Base-by-base conservation (phyloP, 2,113 vertebrate genomes). In the Grammomys surdaster region DNA sequence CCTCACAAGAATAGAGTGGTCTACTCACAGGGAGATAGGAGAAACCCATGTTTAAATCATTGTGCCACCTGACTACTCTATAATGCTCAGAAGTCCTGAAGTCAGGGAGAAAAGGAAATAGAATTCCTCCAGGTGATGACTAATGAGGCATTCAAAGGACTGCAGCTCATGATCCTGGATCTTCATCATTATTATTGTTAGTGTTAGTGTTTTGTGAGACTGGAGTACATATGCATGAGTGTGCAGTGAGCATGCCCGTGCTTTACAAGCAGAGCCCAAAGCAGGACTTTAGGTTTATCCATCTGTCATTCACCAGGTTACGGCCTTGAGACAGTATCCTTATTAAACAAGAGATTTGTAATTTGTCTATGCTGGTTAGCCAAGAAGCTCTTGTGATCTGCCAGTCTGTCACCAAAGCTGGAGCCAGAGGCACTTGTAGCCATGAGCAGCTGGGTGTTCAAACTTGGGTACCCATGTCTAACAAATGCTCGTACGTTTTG, bases 81-180 rank as follows among this genome's bases (percentile, higher is more conserved):
- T 2, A 17, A 6, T 48, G 28, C 86, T 56, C 13, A 81, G 40
- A 48, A 56, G 8, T 36, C 26, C 0, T 0, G 13, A 81, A 16
- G 28, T 51, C n/a, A 8, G 63, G 5, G 10, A 73, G 43, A 48
- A 19, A 60, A 31, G 20, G 12, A 89, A 7, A 67, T 2, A 56
- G 22, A 46, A n/a, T 88, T 56, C 67, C 24, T 77, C 24, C 1
- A 17, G 7, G 28, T 1, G 5, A 36, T 3, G 26, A 85, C 22
- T 19, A 11, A 8, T 0, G 5, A 9, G 2, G 20, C 14, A 19
- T 1, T 1, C 54, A 51, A 2, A 1, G 3, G 28, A 13, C 5
- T 8, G 6, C 1, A 5, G 16, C 20, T 60, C 0, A 2, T 86
- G 54, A 67, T 3, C 22, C 40, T 26, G 13, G 6, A 63, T 60